A percentile compares a stretch with the other conserved stretches of the same genome.
Evolutionary conservation across 2,888 invertebrate genomes (phyloP).

Genomic region (Pimpla rufipes): DNA sequence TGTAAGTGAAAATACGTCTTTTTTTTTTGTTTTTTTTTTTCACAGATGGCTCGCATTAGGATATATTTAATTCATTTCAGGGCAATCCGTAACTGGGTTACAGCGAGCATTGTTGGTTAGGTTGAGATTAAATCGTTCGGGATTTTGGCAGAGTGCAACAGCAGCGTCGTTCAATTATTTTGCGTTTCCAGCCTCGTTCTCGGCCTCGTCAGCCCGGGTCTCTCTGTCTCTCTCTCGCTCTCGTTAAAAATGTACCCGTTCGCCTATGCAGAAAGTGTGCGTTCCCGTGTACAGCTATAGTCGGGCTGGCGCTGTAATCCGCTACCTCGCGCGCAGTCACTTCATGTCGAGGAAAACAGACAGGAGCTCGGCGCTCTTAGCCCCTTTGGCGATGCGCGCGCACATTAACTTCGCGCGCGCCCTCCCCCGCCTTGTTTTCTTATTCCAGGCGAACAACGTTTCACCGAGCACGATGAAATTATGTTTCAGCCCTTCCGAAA

Average conservation of each 20-base stretch:
- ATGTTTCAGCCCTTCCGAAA: slow-evolving; percentile 84
- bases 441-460: slow-evolving; percentile 63
- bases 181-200: slow-evolving; percentile 17
- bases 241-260: slow-evolving; percentile 64
- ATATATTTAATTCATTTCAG: neutral
- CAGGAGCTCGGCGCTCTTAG: neutral
- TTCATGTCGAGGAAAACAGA: neutral
- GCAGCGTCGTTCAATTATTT: slow-evolving; percentile 52
- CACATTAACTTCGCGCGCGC: neutral
- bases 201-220: neutral
- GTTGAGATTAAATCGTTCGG: neutral
- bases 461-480: slow-evolving; percentile 56
- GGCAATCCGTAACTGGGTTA: neutral
- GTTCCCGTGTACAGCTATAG: neutral
- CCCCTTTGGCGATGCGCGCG: no score
- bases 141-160: slow-evolving; percentile 8
- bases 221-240: no score
- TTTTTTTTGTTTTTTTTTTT: no score
- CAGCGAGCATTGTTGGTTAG: neutral
- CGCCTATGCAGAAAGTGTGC: slow-evolving; percentile 3
- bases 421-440: slow-evolving; percentile 38
- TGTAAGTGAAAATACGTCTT: no score
- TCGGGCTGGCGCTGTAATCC: neutral
- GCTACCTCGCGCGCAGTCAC: neutral
- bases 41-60: no score